Base-by-base conservation (phyloP, 2,888 invertebrate genomes). In the Quadroppia sp. region DNA sequence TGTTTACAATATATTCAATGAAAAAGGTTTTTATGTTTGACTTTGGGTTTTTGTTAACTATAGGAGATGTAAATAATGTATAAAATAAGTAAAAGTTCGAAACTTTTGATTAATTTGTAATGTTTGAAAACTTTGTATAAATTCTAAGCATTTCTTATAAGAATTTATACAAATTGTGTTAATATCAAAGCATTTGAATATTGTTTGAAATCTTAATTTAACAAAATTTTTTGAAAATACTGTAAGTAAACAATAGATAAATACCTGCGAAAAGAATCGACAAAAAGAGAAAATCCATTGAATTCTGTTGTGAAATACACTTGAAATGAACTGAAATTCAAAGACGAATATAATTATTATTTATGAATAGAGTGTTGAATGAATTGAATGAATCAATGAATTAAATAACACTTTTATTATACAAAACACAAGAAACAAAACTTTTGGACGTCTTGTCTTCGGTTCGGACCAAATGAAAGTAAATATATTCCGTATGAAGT, bases 241-340 rank as follows among this genome's bases (percentile, higher is more conserved):
- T 7, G 36, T 36, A 36, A 36, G 36, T 59, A 20, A 64, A 36
- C n/a, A 36, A 15, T 9, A 13, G 3, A 61, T 61, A 32, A 15
- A 64, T 64, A 64, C 61, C 61, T 36, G 61, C 61, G 11, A 64
- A 36, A 2, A 64, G 11, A 23, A 64, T 30, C 1, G 61, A 36
- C 17, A 64, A 64, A 11, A 30, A 64, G n/a, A 64, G 1, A 64
- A 64, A 32, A 20, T 64, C 61, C 61, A 64, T 64, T 64, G 36
- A 2, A 9, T 9, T 48, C 15, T 4, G 36, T 25, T 17, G 20
- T 23, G 23, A 13, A 53, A 23, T 36, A 7, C 36, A 36, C 6
- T 23, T 6, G 6, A 45, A 6, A 9, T 53, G 53, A 53, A n/a
- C n/a, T n/a, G n/a, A 25, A 53, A 20, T 23, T 53, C 11, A 11